Conservation (phyloP, 2,888 invertebrate species). For the Melanargia galathea region DNA sequence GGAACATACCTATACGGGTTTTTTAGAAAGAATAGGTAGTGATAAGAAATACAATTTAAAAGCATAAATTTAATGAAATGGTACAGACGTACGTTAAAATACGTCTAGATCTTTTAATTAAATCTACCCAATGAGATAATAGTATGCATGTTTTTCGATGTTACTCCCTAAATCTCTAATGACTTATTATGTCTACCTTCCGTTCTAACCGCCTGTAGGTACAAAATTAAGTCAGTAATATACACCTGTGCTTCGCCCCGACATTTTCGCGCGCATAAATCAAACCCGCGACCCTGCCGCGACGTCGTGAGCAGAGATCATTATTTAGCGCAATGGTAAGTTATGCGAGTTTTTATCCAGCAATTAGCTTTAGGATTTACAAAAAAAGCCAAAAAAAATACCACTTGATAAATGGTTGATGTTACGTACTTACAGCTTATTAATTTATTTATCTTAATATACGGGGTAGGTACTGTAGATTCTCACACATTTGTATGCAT, state of each 20-base stretch:
- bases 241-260: slow-evolving; percentile 48
- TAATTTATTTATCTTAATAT: background rate
- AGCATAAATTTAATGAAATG: too few species aligned
- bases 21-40: too few species aligned
- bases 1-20: too few species aligned
- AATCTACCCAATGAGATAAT: too few species aligned
- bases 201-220: slow-evolving; percentile 20
- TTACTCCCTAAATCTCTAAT: background rate
- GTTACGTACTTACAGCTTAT: background rate
- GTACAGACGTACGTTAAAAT: too few species aligned
- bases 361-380: slow-evolving; percentile 40
- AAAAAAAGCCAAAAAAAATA: slow-evolving; percentile 19
- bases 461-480: background rate
- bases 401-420: slow-evolving; percentile 7
- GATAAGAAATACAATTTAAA: too few species aligned
- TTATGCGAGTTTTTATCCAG: slow-evolving; percentile 39
- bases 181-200: slow-evolving; percentile 12
- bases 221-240: slow-evolving; percentile 40
- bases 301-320: slow-evolving; percentile 54
- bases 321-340: slow-evolving; percentile 44
- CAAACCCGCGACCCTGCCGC: slow-evolving; percentile 46
- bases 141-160: background rate
- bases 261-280: slow-evolving; percentile 51
- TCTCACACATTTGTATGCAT: background rate
- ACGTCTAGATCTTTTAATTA: too few species aligned